Percentiles rank a stretch among this genome's conserved stretches.
These are phyloP conservation scores for Otis tarda DNA, from an alignment of 2,113 vertebrate genomes.

Conservation along the genomic window DNA sequence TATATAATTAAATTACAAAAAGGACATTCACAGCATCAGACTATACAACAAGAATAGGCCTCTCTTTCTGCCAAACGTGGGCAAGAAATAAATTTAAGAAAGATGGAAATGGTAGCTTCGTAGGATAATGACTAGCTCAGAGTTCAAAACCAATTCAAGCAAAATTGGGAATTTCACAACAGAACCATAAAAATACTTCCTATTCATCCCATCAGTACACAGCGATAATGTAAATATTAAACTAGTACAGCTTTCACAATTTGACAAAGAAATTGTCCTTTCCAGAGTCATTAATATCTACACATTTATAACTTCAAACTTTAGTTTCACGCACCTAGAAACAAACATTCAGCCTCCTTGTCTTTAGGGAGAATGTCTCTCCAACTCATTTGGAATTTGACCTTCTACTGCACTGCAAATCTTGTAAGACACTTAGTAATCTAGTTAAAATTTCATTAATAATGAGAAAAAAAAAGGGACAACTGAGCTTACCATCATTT, in stretches of 20 bases:
- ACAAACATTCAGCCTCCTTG: neutral
- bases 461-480: neutral
- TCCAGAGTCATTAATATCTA: neutral
- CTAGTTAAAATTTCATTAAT: neutral
- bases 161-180: neutral
- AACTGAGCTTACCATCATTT: neutral
- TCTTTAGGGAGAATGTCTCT: neutral
- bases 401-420: neutral
- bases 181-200: neutral
- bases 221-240: neutral
- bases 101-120: neutral
- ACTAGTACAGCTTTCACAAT: neutral
- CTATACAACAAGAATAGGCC: constrained; percentile 2
- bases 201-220: neutral
- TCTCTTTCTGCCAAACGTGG: neutral
- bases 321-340: neutral
- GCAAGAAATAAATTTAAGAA: neutral
- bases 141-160: neutral
- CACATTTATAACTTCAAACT: neutral
- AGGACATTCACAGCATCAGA: constrained; percentile 3
- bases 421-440: neutral
- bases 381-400: neutral
- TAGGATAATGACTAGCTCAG: neutral
- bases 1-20: constrained; percentile 48
- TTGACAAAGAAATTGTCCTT: neutral